These are phyloP conservation scores for Ifrita kowaldi DNA, from an alignment of 2,113 vertebrate genomes.

Conservation along the genomic window DNA sequence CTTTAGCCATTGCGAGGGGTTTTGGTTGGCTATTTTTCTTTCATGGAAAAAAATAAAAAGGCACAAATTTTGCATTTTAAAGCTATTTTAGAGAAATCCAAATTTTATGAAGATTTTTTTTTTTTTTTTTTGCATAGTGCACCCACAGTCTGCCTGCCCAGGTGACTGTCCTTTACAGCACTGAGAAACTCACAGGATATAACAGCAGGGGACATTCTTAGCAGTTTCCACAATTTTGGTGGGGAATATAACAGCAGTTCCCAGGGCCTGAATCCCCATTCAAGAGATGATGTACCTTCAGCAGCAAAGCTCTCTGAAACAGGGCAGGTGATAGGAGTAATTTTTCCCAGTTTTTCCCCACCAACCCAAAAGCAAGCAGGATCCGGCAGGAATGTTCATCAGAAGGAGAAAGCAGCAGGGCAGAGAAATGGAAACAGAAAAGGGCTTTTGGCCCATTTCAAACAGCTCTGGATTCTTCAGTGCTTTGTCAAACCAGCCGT, in stretches of 20 bases:
- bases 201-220: background rate
- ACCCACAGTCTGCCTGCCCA: background rate
- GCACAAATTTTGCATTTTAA: background rate
- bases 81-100: background rate
- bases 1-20: background rate
- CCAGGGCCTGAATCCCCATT: background rate
- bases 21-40: background rate
- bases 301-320: background rate
- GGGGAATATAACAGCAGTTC: background rate
- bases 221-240: background rate
- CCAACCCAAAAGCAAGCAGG: background rate
- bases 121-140: background rate
- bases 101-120: background rate
- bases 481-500: background rate
- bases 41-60: background rate
- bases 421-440: background rate
- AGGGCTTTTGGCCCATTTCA: background rate
- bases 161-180: background rate
- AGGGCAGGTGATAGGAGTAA: background rate
- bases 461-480: background rate
- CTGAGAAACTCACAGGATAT: background rate
- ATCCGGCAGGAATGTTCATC: background rate
- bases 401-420: background rate
- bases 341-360: background rate
- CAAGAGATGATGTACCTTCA: background rate